Evolutionary conservation across 2,888 invertebrate genomes (phyloP), one percentile per base, ranked within the genome.

Genomic region (Thecophora atra): DNA sequence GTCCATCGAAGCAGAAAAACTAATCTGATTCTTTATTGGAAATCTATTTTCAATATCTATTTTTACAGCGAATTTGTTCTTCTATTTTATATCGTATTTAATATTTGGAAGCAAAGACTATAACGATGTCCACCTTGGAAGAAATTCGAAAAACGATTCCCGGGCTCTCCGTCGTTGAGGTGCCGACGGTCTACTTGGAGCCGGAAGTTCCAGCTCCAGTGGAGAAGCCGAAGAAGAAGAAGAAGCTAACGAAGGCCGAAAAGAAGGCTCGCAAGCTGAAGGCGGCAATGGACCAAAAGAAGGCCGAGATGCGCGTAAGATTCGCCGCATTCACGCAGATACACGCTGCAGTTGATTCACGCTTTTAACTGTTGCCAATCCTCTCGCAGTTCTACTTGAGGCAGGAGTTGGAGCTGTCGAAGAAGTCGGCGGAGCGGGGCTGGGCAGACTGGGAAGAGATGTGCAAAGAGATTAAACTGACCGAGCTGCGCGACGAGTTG

Each of bases 381-480:
- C 51, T 66, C 2, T 70, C 63, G 7, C 26, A 85, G 85, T 81
- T 82, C 74, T 74, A 73, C 44, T 68, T 86, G 4, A 73, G 73
- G 8, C 79, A 80, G 0, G 86, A 86, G 60, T 69, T 85, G 70
- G 81, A 81, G 54, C 68, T 84, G 47, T 80, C 82, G 19, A 78
- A 81, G 54, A 79, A 79, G 37, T 81, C 83, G 62, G 79, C 80
- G 3, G 52, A 71, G 37, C 77, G 77, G 5, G 82, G 82, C 19
- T 77, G 70, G 19, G 71, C 77, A 1, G 78, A 79, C 6, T 86
- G 85, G 86, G 81, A 81, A 44, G 75, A 77, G 3, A 77, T 83
- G 73, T 82, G 80, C 63, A 72, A 73, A 3, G 76, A 81, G n/a
- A 78, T 85, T 0, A 84, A 84, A 70, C 44, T 81, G 0, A 60